Conservation (phyloP, 2,113 vertebrate genomes). For the Lagopus leucura region DNA sequence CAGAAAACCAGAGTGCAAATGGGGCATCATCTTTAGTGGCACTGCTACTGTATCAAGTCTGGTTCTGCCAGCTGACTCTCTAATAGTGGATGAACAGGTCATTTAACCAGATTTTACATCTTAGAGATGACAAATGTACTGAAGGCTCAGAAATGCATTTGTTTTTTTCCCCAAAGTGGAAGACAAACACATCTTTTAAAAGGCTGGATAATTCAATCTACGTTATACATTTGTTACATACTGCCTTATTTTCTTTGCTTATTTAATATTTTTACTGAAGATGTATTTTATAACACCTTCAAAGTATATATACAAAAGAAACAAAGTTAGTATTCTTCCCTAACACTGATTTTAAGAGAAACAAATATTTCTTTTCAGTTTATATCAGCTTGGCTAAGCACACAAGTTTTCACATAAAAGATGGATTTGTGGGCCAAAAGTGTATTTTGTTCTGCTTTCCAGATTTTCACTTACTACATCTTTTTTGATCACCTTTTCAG, state of each 20-base stretch:
- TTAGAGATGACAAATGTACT: neutral
- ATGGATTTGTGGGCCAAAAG: neutral
- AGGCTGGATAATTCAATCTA: neutral
- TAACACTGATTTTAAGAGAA: neutral
- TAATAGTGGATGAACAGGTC: neutral
- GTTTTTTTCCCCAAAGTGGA: neutral
- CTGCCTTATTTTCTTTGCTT: neutral
- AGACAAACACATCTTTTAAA: accelerated
- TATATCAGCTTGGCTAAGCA: neutral
- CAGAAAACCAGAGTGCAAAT: neutral
- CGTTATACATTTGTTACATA: neutral
- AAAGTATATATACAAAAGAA: neutral
- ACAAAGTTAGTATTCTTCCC: neutral
- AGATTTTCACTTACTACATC: neutral
- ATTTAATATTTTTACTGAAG: neutral
- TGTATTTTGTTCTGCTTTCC: neutral
- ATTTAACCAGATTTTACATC: neutral
- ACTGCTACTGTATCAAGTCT: neutral
- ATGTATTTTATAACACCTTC: neutral
- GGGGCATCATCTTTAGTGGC: neutral
- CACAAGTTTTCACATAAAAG: neutral
- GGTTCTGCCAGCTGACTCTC: neutral
- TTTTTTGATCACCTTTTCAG: neutral
- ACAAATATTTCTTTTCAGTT: neutral
- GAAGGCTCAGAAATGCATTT: neutral